A percentile compares a stretch with the other conserved stretches of the same genome.
phyloP scores from a whole-genome alignment of 2,888 invertebrate species.

The Frankliniella intonsa region DNA sequence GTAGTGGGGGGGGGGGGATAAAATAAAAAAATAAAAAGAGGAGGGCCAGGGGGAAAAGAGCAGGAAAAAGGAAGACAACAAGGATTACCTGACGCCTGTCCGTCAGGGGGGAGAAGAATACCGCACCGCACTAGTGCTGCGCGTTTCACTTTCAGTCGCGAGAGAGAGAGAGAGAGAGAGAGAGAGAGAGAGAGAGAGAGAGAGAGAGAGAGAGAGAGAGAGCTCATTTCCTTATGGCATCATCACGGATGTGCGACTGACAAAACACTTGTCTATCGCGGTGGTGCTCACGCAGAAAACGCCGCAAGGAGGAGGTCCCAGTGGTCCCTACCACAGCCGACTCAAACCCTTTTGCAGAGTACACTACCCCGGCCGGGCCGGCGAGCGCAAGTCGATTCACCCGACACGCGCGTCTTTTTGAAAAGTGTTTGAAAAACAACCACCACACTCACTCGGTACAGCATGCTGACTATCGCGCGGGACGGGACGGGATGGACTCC shows the following conservation, averaged over 20 bases:
- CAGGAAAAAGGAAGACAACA: background rate
- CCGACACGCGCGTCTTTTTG: background rate
- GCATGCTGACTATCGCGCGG: background rate
- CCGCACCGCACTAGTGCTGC: constrained; percentile 12
- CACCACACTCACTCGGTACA: background rate
- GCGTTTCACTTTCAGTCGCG: too few relatives aligned
- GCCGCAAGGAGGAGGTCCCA: too few relatives aligned
- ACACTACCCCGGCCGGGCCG: too few relatives aligned
- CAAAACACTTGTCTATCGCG: too few relatives aligned
- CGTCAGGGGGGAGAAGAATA: background rate
- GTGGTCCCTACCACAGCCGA: background rate
- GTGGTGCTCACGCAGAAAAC: background rate
- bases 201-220: background rate
- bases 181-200: too few relatives aligned
- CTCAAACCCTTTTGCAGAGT: background rate
- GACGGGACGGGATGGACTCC: too few relatives aligned
- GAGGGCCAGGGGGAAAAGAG: background rate
- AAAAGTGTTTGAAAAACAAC: background rate
- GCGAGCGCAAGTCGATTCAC: background rate
- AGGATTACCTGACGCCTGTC: constrained; percentile 1
- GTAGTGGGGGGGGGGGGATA: background rate
- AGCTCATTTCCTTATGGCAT: background rate
- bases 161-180: background rate
- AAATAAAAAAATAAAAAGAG: background rate
- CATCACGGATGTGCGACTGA: too few relatives aligned